phyloP scores from a whole-genome alignment of 2,113 vertebrate species.

The Heterotilapia buettikoferi region DNA sequence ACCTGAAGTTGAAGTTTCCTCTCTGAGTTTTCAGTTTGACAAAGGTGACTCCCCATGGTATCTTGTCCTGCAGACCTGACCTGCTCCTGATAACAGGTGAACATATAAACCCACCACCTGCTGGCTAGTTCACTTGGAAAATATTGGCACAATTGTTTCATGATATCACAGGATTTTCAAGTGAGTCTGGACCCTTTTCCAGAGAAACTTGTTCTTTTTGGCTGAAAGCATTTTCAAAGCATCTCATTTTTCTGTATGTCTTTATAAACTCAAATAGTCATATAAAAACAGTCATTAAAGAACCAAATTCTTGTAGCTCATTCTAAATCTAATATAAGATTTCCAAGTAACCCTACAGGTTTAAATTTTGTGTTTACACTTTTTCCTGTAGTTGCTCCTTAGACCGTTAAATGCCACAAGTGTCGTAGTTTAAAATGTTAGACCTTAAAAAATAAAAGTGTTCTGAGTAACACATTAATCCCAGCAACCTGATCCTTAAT shows the following conservation, averaged over 20 bases:
- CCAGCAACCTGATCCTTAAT: neutral
- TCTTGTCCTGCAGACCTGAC: neutral
- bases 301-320: neutral
- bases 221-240: neutral
- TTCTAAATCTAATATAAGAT: neutral
- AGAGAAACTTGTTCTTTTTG: neutral
- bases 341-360: neutral
- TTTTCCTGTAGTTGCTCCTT: neutral
- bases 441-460: neutral
- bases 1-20: neutral
- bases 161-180: neutral
- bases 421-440: neutral
- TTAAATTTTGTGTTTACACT: neutral
- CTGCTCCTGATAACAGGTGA: neutral
- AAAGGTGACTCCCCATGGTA: neutral
- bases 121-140: neutral
- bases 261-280: neutral
- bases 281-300: neutral
- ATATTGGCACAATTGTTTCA: neutral
- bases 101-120: neutral
- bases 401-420: neutral
- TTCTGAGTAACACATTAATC: neutral
- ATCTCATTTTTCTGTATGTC: neutral
- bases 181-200: neutral
- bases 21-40: neutral